Evolutionary conservation across 2,797 vertebrate genomes (phyloP).

Genomic region (Poecilia gillii): DNA sequence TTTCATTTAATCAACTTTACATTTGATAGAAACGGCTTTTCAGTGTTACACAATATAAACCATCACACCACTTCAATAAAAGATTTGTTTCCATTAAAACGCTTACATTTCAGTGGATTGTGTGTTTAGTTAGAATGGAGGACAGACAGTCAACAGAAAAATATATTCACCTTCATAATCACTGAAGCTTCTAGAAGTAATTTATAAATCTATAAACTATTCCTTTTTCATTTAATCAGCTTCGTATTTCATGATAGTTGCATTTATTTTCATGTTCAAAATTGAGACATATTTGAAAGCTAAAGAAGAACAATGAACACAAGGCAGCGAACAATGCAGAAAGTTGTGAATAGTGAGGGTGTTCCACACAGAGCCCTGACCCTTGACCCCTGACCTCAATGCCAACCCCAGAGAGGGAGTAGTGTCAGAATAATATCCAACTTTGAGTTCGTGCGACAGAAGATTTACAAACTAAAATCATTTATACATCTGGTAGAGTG

Average conservation of each 20-base stretch:
- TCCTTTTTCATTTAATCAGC: not conserved
- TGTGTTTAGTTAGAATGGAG: not conserved
- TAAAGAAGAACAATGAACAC: not conserved
- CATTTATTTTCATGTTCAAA: not conserved
- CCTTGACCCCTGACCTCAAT: not conserved
- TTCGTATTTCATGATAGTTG: not conserved
- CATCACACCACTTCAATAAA: not conserved
- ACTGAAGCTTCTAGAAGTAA: no score
- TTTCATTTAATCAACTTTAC: not conserved
- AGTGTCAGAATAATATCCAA: not conserved
- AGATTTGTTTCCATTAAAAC: not conserved
- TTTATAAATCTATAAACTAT: not conserved
- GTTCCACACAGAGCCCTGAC: not conserved
- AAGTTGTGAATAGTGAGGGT: not conserved
- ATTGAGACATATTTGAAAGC: not conserved
- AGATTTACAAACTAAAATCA: not conserved
- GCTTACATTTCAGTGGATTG: not conserved
- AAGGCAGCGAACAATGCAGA: not conserved
- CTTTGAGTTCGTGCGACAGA: not conserved
- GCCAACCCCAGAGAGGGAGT: not conserved
- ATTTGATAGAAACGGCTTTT: not conserved
- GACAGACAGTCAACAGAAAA: not conserved
- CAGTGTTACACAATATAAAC: not conserved
- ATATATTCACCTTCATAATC: not conserved
- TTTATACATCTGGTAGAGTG: not conserved